phyloP scores from a whole-genome alignment of 1,140 invertebrate species.

The Fopius arisanus region DNA sequence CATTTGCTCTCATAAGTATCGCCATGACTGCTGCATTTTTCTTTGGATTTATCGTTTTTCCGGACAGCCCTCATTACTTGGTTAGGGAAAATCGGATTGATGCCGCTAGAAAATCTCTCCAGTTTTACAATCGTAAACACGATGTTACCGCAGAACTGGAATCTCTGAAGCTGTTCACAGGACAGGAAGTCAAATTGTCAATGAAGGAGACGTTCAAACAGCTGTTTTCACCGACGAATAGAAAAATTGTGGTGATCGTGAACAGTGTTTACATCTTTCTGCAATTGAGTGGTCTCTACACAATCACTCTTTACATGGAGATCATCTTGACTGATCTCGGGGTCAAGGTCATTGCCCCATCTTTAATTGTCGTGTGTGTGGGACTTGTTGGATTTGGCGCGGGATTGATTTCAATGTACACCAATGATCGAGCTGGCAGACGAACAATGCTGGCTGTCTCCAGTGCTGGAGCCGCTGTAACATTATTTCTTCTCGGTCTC shows the following conservation, averaged over 20 bases:
- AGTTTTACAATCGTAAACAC: conserved; percentile 12
- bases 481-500: conserved; percentile 67
- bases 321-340: conserved; percentile 74
- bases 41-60: conserved; percentile 71
- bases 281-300: conserved; percentile 79
- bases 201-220: conserved; percentile 24
- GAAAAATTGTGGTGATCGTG: conserved; percentile 71
- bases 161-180: conserved; percentile 41
- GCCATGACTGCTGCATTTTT: conserved; percentile 67
- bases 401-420: conserved; percentile 67
- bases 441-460: conserved; percentile 73
- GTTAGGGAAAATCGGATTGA: conserved; percentile 68
- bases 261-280: conserved; percentile 75
- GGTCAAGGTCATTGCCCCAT: conserved; percentile 58
- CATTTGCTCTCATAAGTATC: conserved; percentile 68
- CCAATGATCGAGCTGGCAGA: conserved; percentile 78
- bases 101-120: conserved; percentile 58
- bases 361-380: conserved; percentile 71
- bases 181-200: conserved; percentile 26
- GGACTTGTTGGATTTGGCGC: conserved; percentile 72
- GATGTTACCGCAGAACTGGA: conserved; percentile 42
- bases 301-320: conserved; percentile 78
- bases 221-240: conserved; percentile 57
- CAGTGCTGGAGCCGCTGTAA: conserved; percentile 65
- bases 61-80: conserved; percentile 78